These are phyloP conservation scores for Pseudomyrmex sp. DNA, from an alignment of 1,140 invertebrate genomes.

Conservation along the genomic window DNA sequence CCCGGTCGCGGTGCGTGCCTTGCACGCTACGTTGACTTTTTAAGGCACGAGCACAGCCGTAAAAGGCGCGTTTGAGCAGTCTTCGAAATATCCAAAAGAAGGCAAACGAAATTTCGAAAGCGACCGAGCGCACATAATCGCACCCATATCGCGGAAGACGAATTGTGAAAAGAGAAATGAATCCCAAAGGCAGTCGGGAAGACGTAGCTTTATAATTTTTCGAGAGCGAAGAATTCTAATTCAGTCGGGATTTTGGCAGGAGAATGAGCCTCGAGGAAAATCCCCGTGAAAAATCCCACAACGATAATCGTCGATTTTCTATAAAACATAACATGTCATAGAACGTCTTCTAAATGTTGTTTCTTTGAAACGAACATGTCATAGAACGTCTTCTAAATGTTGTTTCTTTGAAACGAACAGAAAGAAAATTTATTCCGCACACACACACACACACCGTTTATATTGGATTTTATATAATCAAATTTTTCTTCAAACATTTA, in stretches of 20 bases:
- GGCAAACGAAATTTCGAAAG: conserved; percentile 37
- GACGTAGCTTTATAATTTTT: neutral
- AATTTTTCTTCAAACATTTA: too few species aligned
- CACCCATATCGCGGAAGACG: neutral
- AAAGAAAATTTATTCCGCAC: too few species aligned
- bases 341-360: neutral
- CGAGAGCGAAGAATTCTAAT: conserved; percentile 20
- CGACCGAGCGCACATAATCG: conserved; percentile 21
- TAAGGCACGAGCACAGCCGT: conserved; percentile 49
- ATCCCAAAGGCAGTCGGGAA: neutral
- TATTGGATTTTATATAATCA: too few species aligned
- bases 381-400: neutral
- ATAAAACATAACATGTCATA: neutral
- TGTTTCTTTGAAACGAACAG: neutral
- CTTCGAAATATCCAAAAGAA: neutral
- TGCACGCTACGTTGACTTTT: conserved; percentile 22
- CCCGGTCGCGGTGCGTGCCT: neutral
- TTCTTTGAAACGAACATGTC: neutral
- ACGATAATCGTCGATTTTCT: neutral
- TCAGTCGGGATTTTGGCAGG: neutral
- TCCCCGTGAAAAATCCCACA: conserved; percentile 11
- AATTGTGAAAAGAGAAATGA: conserved; percentile 30
- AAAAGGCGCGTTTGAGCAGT: conserved; percentile 46
- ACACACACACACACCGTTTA: too few species aligned
- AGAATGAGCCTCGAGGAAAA: conserved; percentile 6